phyloP scores from a whole-genome alignment of 2,888 invertebrate genomes.

The Melieria picta region DNA sequence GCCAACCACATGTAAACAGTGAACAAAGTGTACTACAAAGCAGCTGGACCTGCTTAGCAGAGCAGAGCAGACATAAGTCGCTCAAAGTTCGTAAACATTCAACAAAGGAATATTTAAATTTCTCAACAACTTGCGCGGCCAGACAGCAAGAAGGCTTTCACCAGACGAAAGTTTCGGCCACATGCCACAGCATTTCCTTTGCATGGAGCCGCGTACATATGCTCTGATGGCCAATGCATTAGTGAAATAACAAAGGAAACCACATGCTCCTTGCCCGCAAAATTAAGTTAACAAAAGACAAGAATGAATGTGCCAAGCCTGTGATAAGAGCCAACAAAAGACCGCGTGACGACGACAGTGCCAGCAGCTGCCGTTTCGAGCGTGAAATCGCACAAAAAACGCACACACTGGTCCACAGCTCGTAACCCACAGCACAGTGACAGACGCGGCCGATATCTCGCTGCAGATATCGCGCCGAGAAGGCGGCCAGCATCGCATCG shows the following conservation, averaged over 20 bases:
- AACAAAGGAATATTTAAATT: not conserved
- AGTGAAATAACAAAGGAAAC: not conserved
- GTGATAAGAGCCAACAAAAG: too few relatives aligned
- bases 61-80: not conserved
- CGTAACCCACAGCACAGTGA: too few relatives aligned
- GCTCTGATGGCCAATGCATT: not conserved
- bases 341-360: not conserved
- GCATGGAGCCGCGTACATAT: not conserved
- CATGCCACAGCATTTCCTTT: not conserved
- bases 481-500: too few relatives aligned
- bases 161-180: not conserved
- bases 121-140: not conserved
- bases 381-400: too few relatives aligned
- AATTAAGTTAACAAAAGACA: slow-evolving; percentile 18
- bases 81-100: not conserved
- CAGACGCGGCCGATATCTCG: too few relatives aligned
- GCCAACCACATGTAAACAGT: too few relatives aligned
- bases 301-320: not conserved
- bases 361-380: not conserved
- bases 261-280: not conserved
- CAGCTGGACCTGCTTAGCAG: too few relatives aligned
- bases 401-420: too few relatives aligned
- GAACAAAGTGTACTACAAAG: too few relatives aligned
- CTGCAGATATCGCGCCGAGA: too few relatives aligned
- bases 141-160: not conserved